Percentiles rank a stretch among this genome's conserved stretches.
These are phyloP conservation scores for Austrofundulus limnaeus DNA, from an alignment of 2,113 vertebrate species.

Conservation along the genomic window DNA sequence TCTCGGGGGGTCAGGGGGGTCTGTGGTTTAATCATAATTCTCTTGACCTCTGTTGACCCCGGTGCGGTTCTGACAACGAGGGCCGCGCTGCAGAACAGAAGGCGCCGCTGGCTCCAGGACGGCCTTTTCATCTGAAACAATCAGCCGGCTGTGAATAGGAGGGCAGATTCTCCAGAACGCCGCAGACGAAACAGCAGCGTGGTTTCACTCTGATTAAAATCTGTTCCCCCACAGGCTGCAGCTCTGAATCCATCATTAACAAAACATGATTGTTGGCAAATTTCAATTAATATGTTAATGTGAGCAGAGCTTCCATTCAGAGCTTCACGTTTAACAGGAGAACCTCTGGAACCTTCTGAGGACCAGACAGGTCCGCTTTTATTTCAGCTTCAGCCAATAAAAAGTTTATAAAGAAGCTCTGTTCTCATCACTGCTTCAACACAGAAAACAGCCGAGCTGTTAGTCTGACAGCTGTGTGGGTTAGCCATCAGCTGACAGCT, in stretches of 20 bases:
- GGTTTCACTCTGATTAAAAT: conserved; percentile 39
- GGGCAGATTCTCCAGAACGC: conserved; percentile 59
- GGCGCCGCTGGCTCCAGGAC: conserved; percentile 71
- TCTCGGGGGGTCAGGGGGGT: conserved; percentile 77
- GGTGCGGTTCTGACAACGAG: conserved; percentile 67
- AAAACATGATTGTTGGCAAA: conserved; percentile 50
- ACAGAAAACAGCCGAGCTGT: neutral
- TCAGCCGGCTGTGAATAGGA: conserved; percentile 76
- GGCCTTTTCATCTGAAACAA: conserved; percentile 81
- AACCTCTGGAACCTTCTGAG: too few relatives aligned
- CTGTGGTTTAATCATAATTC: conserved; percentile 78
- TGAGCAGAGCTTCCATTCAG: conserved; percentile 36
- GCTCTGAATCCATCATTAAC: conserved; percentile 46
- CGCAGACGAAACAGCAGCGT: neutral
- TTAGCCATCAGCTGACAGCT: neutral
- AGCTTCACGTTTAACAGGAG: too few relatives aligned
- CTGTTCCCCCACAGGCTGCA: conserved; percentile 29
- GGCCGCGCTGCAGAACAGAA: conserved; percentile 69
- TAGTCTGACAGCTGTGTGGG: neutral
- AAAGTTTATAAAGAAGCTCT: too few relatives aligned
- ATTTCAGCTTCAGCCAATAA: too few relatives aligned
- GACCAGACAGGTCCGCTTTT: too few relatives aligned
- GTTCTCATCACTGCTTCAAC: too few relatives aligned
- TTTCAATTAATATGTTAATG: conserved; percentile 77
- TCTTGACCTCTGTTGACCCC: conserved; percentile 73